Evolutionary conservation across 1,140 invertebrate species (phyloP), one percentile per base, ranked within the genome.

Genomic region (Rhyzopertha dominica): DNA sequence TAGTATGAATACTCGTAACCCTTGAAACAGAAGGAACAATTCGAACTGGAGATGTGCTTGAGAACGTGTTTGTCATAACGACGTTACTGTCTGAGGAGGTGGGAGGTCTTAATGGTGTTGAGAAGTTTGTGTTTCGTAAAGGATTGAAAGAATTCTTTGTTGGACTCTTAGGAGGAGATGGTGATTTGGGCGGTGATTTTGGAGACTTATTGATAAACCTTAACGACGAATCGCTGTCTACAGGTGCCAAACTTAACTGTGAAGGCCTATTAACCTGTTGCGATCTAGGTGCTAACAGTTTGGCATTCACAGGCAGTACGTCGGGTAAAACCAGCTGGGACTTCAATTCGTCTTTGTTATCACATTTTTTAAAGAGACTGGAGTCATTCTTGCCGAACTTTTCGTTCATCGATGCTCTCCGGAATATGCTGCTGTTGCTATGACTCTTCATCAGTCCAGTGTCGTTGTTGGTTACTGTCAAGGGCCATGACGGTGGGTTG

Each of bases 261-360:
- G 57, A 42, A 25, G 62, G 60, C 19, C 56, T 43, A 39, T 50
- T 48, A 13, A 49, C 44, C 16, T 53, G 57, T 32, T 58, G 52
- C 54, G 63, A 63, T 53, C 62, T 49, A 19, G 56, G 48, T 16
- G 47, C 29, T 9, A 59, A 48, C 38, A 74, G 41, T 58, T 75
- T 74, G 0, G 65, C 73, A 23, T 72, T 72, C 35, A 73, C 53
- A 29, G 73, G 73, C 34, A 75, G 55, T 10, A 75, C 71, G 57
- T 75, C 73, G 7, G 73, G 73, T 42, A 75, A 50, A 46, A 56
- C 56, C 0, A 63, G 14, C 19, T 49, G 47, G 18, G 36, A 40
- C 31, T 45, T 49, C 8, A 37, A 67, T 61, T 50, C 14, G 10
- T 62, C 58, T 20, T 53, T 56, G 14, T 47, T 45, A 42, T 57